These are phyloP conservation scores for Linnaemya tessellans DNA, from an alignment of 2,888 invertebrate species.

Conservation along the genomic window DNA sequence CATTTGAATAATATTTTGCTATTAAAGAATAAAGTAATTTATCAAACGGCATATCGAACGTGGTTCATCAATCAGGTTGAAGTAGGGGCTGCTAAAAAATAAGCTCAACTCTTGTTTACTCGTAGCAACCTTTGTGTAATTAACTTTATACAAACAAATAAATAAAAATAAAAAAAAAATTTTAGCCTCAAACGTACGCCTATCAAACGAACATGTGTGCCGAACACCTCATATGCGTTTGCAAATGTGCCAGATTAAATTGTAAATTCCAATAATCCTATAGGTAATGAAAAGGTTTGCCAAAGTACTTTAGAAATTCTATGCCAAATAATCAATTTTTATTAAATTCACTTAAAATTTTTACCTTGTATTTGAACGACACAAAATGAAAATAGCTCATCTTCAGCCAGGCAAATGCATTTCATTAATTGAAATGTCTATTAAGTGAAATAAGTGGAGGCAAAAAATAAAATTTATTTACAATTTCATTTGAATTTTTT, in stretches of 20 bases:
- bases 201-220: not conserved
- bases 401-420: not conserved
- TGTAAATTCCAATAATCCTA: constrained; percentile 51
- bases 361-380: not conserved
- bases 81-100: not conserved
- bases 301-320: constrained; percentile 54
- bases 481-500: constrained; percentile 31
- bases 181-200: not conserved
- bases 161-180: not conserved
- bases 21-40: too few species aligned
- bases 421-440: constrained; percentile 63
- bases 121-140: constrained; percentile 67
- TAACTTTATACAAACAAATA: constrained; percentile 44
- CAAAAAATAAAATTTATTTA: constrained; percentile 18
- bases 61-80: not conserved
- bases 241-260: constrained; percentile 1
- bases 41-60: not conserved
- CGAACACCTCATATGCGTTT: constrained; percentile 7
- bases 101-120: constrained; percentile 13
- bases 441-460: constrained; percentile 28
- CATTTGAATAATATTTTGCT: too few species aligned
- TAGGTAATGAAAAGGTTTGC: constrained; percentile 39
- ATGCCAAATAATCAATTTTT: constrained; percentile 63
- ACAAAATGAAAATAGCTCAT: not conserved
- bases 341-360: constrained; percentile 36